phyloP scores from a whole-genome alignment of 35 echinoderm and acorn worm species.

The Holothuria glaberrima region DNA sequence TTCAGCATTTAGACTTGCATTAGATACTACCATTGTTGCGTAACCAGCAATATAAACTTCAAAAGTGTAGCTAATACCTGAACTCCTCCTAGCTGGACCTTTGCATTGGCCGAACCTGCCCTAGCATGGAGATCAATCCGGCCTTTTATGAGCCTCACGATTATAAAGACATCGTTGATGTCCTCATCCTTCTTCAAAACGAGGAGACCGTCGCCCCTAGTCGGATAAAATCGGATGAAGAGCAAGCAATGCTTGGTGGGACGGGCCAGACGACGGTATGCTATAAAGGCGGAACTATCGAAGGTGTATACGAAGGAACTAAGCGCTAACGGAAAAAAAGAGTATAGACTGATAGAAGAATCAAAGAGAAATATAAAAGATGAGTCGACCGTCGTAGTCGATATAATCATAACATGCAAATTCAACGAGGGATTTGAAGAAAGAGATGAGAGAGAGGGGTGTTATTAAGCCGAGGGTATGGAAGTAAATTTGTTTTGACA shows the following conservation, averaged over 20 bases:
- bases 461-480: too few species aligned
- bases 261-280: slow-evolving; percentile 62
- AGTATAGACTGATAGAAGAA: background rate
- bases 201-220: slow-evolving; percentile 59
- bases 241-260: slow-evolving; percentile 79
- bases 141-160: slow-evolving; percentile 33
- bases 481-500: too few species aligned
- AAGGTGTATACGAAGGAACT: slow-evolving; percentile 50
- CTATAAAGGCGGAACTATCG: slow-evolving; percentile 69
- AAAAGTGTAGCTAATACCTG: slow-evolving; percentile 5
- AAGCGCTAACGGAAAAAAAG: slow-evolving; percentile 27
- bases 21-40: too few species aligned
- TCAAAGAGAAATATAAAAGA: background rate
- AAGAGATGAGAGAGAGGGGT: too few species aligned
- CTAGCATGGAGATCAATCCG: slow-evolving; percentile 68
- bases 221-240: slow-evolving; percentile 68
- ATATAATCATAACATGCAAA: too few species aligned
- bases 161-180: slow-evolving; percentile 14
- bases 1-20: too few species aligned
- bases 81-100: slow-evolving; percentile 46
- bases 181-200: slow-evolving; percentile 66
- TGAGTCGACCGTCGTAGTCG: too few species aligned
- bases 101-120: slow-evolving; percentile 35
- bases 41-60: too few species aligned
- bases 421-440: too few species aligned